Conservation (phyloP, 2,797 vertebrate species). For the Pogonophryne albipinna region DNA sequence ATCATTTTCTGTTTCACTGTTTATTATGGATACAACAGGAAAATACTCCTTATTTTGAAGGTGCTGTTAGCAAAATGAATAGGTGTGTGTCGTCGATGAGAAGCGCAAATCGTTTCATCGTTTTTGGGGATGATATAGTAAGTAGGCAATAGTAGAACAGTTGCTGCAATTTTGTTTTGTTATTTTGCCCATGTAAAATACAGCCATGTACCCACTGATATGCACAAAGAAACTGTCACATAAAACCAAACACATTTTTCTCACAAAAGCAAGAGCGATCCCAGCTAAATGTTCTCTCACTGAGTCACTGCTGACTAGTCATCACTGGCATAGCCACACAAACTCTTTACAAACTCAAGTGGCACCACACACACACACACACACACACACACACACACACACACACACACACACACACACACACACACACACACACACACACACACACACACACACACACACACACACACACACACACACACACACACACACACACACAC, state of each 20-base stretch:
- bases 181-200: slow-evolving; percentile 55
- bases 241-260: slow-evolving; percentile 70
- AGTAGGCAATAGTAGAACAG: slow-evolving; percentile 43
- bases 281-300: slow-evolving; percentile 81
- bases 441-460: slow-evolving; percentile 28
- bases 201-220: slow-evolving; percentile 52
- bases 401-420: slow-evolving; percentile 11
- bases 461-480: slow-evolving; percentile 10
- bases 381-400: slow-evolving; percentile 13
- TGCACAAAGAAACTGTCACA: slow-evolving; percentile 66
- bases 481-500: slow-evolving; percentile 15
- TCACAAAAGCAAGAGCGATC: slow-evolving; percentile 65
- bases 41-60: slow-evolving; percentile 7
- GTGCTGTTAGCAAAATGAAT: slow-evolving; percentile 3
- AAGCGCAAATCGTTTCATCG: background rate
- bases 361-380: slow-evolving; percentile 35
- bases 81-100: slow-evolving; percentile 1
- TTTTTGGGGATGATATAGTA: slow-evolving; percentile 11
- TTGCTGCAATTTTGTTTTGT: slow-evolving; percentile 48
- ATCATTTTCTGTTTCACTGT: background rate
- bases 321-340: slow-evolving; percentile 63
- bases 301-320: slow-evolving; percentile 78
- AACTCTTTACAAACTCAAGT: slow-evolving; percentile 52
- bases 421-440: slow-evolving; percentile 24
- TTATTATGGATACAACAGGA: background rate